Base-by-base conservation (phyloP, 2,888 invertebrate species). In the Melinaea menophilus region DNA sequence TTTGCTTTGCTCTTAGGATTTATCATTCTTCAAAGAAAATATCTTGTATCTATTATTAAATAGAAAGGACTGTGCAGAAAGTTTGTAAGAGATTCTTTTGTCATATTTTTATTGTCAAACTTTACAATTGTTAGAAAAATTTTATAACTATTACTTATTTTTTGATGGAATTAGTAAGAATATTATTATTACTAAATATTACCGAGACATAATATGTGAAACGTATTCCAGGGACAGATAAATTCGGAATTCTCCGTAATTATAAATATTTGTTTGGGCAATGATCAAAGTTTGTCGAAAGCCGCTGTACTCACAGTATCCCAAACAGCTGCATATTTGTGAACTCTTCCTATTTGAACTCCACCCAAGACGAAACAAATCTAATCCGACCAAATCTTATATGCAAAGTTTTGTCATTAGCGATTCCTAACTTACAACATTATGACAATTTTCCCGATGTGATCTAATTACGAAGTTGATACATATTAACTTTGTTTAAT, bases 241-340 rank as follows among this genome's bases (percentile, higher is more conserved):
- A 51, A 5, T 51, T 51, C 9, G 31, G 4, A 22, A 51, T 51
- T 9, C 51, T 51, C 5, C 31, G 7, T 3, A 22, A 31, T 41
- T 9, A 41, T 41, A 41, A 41, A 51, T 51, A 31, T 62, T 54
- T 57, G 12, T 57, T 54, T 37, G 54, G 54, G 57, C 61, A 59
- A 56, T 54, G 59, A 62, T 61, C 56, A 59, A 65, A 65, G 64
- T 55, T 35, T 56, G 22, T 45, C 59, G 61, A 64, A 64, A 55
- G 60, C 54, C n/a, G 41, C 51, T 51, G 51, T 31, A 31, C 9
- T 31, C 9, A 51, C 5, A 31, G 51, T 48, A 22, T 5, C 48
- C 51, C 31, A 51, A 51, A 51, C 51, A 9, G 31, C 51, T 5
- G 9, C 7, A 51, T 51, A 51, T 51, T 51, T 22, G 31, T 51